A percentile compares a stretch with the other conserved stretches of the same genome.
Evolutionary conservation across 2,113 vertebrate genomes (phyloP).

Genomic region (Lonchura striata): DNA sequence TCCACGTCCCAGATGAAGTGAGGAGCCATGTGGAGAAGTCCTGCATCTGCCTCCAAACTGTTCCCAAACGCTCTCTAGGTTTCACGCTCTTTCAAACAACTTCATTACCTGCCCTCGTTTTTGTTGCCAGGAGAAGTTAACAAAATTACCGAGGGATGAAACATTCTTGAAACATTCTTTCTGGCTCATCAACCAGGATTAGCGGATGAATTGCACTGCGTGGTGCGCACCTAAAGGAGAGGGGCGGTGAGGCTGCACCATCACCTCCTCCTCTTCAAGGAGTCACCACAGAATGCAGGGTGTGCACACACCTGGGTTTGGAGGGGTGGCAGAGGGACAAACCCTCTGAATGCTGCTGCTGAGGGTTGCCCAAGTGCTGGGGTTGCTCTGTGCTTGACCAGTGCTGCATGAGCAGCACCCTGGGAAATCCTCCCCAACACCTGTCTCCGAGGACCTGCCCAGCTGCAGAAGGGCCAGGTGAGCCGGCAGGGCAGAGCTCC

Average conservation of each 20-base stretch:
- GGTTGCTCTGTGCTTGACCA: not conserved
- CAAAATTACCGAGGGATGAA: constrained; percentile 23
- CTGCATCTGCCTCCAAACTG: not conserved
- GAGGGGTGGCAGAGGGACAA: not conserved
- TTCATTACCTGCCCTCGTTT: constrained; percentile 30
- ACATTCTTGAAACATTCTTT: constrained; percentile 51
- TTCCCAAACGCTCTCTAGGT: constrained; percentile 31
- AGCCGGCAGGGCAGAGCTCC: not conserved
- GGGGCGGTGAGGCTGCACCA: not conserved
- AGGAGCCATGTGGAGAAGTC: constrained; percentile 47
- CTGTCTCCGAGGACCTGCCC: too few species aligned
- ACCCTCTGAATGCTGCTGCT: not conserved
- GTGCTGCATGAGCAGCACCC: accelerated
- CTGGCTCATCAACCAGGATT: constrained; percentile 44
- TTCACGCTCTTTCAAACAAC: constrained; percentile 49
- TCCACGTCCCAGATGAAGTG: constrained; percentile 50
- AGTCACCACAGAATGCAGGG: not conserved
- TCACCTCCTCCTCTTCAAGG: not conserved
- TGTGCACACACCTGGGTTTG: accelerated
- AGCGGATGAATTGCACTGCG: not conserved
- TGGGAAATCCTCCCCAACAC: not conserved
- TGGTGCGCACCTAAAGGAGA: not conserved
- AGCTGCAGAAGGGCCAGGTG: not conserved
- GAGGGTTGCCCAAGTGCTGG: not conserved
- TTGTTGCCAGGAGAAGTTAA: constrained; percentile 34